phyloP scores from a whole-genome alignment of 2,113 vertebrate genomes.

The Austrofundulus limnaeus region DNA sequence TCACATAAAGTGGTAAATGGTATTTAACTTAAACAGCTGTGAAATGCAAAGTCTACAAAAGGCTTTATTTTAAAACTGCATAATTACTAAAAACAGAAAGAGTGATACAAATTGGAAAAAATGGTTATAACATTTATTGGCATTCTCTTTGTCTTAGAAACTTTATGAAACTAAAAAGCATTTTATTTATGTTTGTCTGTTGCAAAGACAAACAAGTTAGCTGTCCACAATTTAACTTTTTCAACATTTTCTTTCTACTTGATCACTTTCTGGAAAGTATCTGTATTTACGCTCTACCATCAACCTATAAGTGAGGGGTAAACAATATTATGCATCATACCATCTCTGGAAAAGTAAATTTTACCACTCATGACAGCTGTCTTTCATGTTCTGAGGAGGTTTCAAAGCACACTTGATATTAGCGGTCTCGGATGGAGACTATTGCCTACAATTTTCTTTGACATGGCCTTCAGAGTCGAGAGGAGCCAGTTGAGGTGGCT shows the following conservation, averaged over 20 bases:
- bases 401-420: background rate
- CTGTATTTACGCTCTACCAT: background rate
- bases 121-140: too few relatives aligned
- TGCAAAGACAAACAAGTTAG: background rate
- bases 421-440: background rate
- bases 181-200: background rate
- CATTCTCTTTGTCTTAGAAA: too few relatives aligned
- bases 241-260: background rate
- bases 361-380: background rate
- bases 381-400: background rate
- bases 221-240: background rate
- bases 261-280: background rate
- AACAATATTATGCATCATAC: constrained; percentile 2
- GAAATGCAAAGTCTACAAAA: background rate
- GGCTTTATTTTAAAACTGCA: background rate
- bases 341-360: constrained; percentile 2
- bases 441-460: constrained; percentile 2
- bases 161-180: too few relatives aligned
- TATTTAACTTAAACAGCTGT: background rate
- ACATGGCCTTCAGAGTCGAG: too few relatives aligned
- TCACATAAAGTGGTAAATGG: background rate
- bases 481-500: too few relatives aligned
- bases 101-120: too few relatives aligned
- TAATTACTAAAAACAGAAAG: background rate
- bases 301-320: constrained; percentile 1